Conservation (phyloP, 2,888 invertebrate genomes). For the Lasioglossum vierecki region DNA sequence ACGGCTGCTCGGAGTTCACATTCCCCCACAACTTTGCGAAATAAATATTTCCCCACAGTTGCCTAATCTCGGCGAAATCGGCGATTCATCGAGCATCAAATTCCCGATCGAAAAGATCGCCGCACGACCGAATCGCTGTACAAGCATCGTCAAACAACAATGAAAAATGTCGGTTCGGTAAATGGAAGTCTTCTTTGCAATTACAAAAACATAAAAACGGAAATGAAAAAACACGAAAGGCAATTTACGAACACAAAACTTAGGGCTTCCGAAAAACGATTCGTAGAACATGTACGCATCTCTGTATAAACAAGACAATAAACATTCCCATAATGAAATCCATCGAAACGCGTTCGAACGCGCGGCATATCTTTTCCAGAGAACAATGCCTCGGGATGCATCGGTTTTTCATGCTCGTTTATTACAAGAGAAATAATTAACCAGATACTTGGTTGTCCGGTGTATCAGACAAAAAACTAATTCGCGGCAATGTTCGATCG, state of each 20-base stretch:
- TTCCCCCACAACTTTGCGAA: conserved; percentile 1
- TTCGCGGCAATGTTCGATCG: not conserved
- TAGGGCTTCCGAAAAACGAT: not conserved
- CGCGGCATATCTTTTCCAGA: not conserved
- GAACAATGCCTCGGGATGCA: not conserved
- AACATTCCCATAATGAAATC: not conserved
- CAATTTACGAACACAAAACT: not conserved
- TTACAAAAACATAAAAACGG: not conserved
- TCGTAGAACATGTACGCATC: not conserved
- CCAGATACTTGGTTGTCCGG: not conserved
- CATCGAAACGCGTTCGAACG: not conserved
- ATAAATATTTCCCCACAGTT: conserved; percentile 8
- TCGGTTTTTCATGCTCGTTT: not conserved
- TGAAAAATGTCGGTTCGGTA: too few species aligned
- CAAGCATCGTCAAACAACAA: not conserved
- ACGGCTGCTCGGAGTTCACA: conserved; percentile 34
- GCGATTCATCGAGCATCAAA: not conserved
- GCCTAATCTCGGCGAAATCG: not conserved
- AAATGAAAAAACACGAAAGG: not conserved
- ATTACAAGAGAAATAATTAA: not conserved
- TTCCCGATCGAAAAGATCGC: not conserved
- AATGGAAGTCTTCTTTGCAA: not conserved
- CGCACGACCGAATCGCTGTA: not conserved
- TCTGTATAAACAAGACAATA: not conserved
- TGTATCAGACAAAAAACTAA: not conserved